A percentile compares a stretch with the other conserved stretches of the same genome.
These are phyloP conservation scores for Drosophila anomalata DNA, from an alignment of 2,888 invertebrate genomes.

Conservation along the genomic window DNA sequence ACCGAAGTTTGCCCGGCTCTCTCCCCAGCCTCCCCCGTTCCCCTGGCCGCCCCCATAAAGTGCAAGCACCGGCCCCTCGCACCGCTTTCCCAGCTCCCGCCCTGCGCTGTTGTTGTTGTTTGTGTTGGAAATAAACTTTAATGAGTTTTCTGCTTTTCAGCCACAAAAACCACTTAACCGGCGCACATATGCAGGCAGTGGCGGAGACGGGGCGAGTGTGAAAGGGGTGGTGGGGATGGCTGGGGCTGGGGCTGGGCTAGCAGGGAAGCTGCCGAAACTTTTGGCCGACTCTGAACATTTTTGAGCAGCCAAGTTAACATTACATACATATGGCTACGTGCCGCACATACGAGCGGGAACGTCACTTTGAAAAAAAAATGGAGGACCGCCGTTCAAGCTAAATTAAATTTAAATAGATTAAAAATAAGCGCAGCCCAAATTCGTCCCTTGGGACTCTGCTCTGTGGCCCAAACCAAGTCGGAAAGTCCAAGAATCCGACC, in stretches of 20 bases:
- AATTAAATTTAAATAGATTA: background rate
- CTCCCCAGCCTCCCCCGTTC: background rate
- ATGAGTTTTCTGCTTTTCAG: slow-evolving; percentile 80
- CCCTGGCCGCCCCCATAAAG: background rate
- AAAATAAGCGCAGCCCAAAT: background rate
- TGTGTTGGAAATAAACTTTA: slow-evolving; percentile 76
- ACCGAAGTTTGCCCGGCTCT: slow-evolving; percentile 44
- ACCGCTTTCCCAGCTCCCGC: background rate
- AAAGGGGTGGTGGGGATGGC: background rate
- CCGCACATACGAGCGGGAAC: background rate
- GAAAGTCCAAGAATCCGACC: background rate
- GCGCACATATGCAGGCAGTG: slow-evolving; percentile 65
- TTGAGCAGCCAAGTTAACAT: slow-evolving; percentile 57
- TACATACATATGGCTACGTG: slow-evolving; percentile 9
- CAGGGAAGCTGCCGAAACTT: slow-evolving; percentile 49
- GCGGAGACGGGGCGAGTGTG: slow-evolving; percentile 3
- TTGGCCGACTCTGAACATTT: slow-evolving; percentile 50
- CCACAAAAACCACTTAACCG: slow-evolving; percentile 81
- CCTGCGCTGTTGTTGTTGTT: slow-evolving; percentile 49
- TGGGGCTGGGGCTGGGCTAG: background rate
- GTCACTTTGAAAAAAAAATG: background rate
- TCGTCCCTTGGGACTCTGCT: background rate
- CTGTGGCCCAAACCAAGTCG: background rate
- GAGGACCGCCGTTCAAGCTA: background rate
- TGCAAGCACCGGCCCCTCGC: background rate